Evolutionary conservation across 2,888 invertebrate genomes (phyloP).

Genomic region (Geotrupes spiniger): DNA sequence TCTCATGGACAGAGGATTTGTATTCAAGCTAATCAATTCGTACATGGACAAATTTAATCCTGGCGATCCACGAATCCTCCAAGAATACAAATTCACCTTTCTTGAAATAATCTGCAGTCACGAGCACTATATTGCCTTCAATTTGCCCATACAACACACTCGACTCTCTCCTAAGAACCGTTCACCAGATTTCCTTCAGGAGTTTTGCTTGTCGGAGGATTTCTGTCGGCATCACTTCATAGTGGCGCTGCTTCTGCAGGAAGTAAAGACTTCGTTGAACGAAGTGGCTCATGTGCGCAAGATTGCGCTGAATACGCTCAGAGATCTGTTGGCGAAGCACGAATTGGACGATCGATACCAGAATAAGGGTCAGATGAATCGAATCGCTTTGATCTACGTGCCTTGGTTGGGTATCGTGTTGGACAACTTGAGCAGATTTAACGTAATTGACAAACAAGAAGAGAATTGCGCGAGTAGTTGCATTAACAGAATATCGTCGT

Average conservation of each 20-base stretch:
- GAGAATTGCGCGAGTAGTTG: constrained; percentile 41
- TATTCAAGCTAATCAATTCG: constrained; percentile 82
- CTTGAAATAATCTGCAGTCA: constrained; percentile 88
- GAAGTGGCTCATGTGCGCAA: constrained; percentile 82
- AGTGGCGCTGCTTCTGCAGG: constrained; percentile 82
- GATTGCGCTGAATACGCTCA: constrained; percentile 73
- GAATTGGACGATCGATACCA: constrained; percentile 83
- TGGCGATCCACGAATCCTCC: constrained; percentile 74
- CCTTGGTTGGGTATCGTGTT: constrained; percentile 87
- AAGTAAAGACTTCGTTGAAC: constrained; percentile 81
- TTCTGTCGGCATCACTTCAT: constrained; percentile 91
- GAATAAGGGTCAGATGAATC: constrained; percentile 72
- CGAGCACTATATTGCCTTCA: constrained; percentile 92
- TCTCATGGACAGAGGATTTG: constrained; percentile 91
- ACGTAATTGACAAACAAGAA: constrained; percentile 51
- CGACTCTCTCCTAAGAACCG: constrained; percentile 58
- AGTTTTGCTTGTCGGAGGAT: constrained; percentile 71
- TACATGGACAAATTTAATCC: constrained; percentile 84
- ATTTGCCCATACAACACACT: constrained; percentile 77
- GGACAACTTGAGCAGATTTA: constrained; percentile 80
- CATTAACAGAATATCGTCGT: constrained; percentile 57
- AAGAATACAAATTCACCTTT: constrained; percentile 91
- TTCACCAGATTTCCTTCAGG: constrained; percentile 54
- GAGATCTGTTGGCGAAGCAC: constrained; percentile 90
- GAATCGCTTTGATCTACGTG: constrained; percentile 87